Base-by-base conservation (phyloP, 2,797 vertebrate species). In the Protosalanx chinensis region DNA sequence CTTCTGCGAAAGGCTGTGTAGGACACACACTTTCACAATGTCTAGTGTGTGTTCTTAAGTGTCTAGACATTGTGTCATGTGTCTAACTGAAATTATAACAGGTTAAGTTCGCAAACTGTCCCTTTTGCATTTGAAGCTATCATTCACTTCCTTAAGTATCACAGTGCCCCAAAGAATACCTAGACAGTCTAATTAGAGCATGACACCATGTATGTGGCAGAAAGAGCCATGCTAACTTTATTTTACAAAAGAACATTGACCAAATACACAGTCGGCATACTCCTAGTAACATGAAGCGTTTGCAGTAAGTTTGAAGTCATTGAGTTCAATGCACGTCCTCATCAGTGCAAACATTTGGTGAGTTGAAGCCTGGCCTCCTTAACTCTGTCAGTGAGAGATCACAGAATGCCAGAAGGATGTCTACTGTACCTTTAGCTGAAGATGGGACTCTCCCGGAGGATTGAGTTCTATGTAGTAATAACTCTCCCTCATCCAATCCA, bases 361-460 rank as follows among this genome's bases (percentile, higher is more conserved):
- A 65, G 41, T 37, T 29, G 41, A 41, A 41, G 41, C 10, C 41
- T 41, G 41, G 41, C 41, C 41, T 41, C 41, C 12, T 41, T 41
- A 41, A 13, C 12, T 41, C 41, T 41, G 41, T 12, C 41, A 41
- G 64, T 79, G 67, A 68, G 80, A 67, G 58, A 72, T 58, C 32
- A 79, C 18, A 80, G 58, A 77, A 64, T 77, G 72, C 67, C 64
- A 80, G 70, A 79, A 71, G 80, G 57, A 67, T 1, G 71, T 41
- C 23, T 87, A 88, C 87, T 86, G 81, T 92, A 93, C 91, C 90
- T 91, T 85, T 76, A 83, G 79, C 80, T 77, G 79, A 81, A 74
- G 82, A 84, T 82, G 72, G 80, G 73, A 75, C 68, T 85, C 85
- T 87, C 74, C 81, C 73, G 66, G 64, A 69, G 76, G 81, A 78